Evolutionary conservation across 2,113 vertebrate genomes (phyloP), one percentile per base, ranked within the genome.

Genomic region (Collichthys lucidus): DNA sequence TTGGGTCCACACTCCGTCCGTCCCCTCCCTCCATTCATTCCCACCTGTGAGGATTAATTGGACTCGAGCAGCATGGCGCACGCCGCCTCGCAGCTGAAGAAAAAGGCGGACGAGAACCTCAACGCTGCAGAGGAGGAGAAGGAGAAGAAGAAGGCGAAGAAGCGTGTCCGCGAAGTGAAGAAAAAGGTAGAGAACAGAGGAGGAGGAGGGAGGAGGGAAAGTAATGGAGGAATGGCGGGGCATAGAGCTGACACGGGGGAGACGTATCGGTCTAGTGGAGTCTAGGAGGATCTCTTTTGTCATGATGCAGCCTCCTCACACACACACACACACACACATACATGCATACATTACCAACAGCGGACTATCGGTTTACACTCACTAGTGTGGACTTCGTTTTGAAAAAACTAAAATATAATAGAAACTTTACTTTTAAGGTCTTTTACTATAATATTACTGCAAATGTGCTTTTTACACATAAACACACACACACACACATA

Each of bases 21-120:
- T 77, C 42, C 53, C 57, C 61, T 40, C 61, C 49, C 60, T 55
- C 56, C 24, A 40, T 52, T n/a, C 8, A n/a, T 83, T 87, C 79
- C 90, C 88, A 91, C 90, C 88, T 92, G 86, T 91, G 92, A 93
- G 96, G 96, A 96, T 96, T 95, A 94, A 94, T 92, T 74, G 79
- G 74, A 61, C 82, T 24, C 93, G 78, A 82, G 95, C 95, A 94
- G 93, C 95, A 99, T 99, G 98, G 98, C 98, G 96, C 98, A 99
- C 42, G 98, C 98, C 53, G 98, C 98, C 83, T 99, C 97, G 29
- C 97, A 98, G 93, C 94, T 99, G 89, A 99, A 99, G 97, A 99
- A 99, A 91, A 99, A 92, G 94, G 96, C 97, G 86, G 98, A 98
- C 91, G 94, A 98, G 94, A 98, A 99, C 91, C 95, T 98, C 86